Evolutionary conservation across 1,140 invertebrate genomes (phyloP), one percentile per base, ranked within the genome.

Genomic region (Brachionus asplanchnoidis): DNA sequence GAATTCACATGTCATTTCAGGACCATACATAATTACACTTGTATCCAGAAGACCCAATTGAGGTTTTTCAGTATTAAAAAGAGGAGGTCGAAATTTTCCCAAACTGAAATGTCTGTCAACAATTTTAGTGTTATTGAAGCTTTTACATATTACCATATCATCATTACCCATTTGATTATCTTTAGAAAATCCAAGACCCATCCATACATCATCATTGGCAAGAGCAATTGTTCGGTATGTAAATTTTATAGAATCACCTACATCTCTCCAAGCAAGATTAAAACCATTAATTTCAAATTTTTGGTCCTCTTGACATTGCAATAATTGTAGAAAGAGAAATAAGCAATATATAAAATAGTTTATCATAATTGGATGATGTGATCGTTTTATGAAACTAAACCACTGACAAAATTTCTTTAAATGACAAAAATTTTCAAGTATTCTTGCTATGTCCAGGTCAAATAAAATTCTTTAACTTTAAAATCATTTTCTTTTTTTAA

Each of bases 91-190:
- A 26, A 36, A 40, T 56, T 44, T 56, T 36, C 50, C 78, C 9
- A 42, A 20, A 56, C 40, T 80, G 42, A 40, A 66, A 26, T 60
- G 40, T 42, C 50, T 36, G 40, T 56, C 14, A 12, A 80, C 78
- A 17, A 20, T n/a, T 17, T 56, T 44, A 2, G 20, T 12, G 11
- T 56, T 12, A 20, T 36, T 40, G 40, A 8, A 44, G 28, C 36
- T 46, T 75, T 75, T 75, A 17, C 70, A 75, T 44, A 75, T 75
- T 3, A 75, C 70, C 6, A 75, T 46, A 75, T 75, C 42, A 44
- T 75, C 70, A 42, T 44, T 20, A 2, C 70, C 70, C 70, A 75
- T 75, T 44, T 5, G n/a, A 3, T 42, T 44, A 20, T 75, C 70
- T 75, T 75, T 75, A 44, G 70, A 75, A 75, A 75, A 42, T 23